Base-by-base conservation (phyloP, 2,888 invertebrate genomes). In the Mantis religiosa region DNA sequence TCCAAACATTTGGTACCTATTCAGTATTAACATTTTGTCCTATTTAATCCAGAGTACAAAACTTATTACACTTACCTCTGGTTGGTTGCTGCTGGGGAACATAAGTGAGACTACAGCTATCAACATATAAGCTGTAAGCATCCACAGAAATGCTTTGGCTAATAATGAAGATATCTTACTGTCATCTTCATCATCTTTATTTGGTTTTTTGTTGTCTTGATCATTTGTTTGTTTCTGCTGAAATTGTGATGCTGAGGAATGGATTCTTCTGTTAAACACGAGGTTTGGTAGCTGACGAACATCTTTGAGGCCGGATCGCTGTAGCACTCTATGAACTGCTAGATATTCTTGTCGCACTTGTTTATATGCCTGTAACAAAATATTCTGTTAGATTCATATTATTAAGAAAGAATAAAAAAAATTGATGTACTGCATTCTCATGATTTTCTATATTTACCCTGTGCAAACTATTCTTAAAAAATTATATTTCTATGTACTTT, bases 101-200 rank as follows among this genome's bases (percentile, higher is more conserved):
- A 97, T 92, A 83, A 97, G 92, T 0, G 97, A 96, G 90, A 97
- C 95, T 89, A 96, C 94, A n/a, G 96, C 95, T 41, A 97, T 95
- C 71, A 97, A 94, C 93, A 97, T 95, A 92, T 96, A 97, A 27
- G 96, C 96, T 4, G 96, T 96, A 47, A 97, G 93, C 95, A 97
- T 95, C 97, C 97, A 97, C 87, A 97, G 94, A n/a, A 96, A 94
- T 0, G 96, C 96, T 92, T 97, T 97, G 34, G 96, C 95, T 41
- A 97, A 90, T 4, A 97, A 93, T 0, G 97, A 96, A 0, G 96
- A 95, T 90, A 97, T 93, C 92, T 97, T 97, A 88, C 96, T 95
- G 89, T 96, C 95, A 88, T 96, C 95, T 87, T 95, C 95, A 90
- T 94, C 93, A 71, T 92, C 90, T 82, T 91, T 91, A 3, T 92